Evolutionary conservation across 1,140 invertebrate species (phyloP), one percentile per base, ranked within the genome.

Genomic region (Drosophila oshimai): DNA sequence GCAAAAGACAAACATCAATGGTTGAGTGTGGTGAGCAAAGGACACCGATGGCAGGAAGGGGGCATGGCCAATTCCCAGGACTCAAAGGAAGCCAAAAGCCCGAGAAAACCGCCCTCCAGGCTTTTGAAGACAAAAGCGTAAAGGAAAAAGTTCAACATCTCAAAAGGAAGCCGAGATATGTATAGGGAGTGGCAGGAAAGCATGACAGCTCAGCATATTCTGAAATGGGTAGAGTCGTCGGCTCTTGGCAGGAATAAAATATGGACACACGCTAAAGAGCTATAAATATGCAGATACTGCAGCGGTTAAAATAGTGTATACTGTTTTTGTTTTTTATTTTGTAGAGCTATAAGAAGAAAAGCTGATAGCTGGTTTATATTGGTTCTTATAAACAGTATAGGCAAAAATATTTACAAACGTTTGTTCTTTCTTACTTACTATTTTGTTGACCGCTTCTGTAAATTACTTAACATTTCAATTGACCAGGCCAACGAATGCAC

Each of bases 1-100:
- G 36, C 50, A 76, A 77, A 80, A 78, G 79, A 65, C 64, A 78
- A 83, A 83, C 53, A 65, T 53, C 70, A 51, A 60, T 51, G 49
- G 46, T 39, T 61, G 46, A 4, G 22, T 3, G 34, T 33, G 46
- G 13, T 13, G 17, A 47, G 50, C 18, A 12, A n/a, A 10, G 20
- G 36, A 12, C 18, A 37, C 26, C 44, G 17, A 44, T 44, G 20
- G 6, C 13, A 36, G 15, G 17, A 36, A 24, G 6, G 10, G 37
- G 28, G 7, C 33, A 20, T n/a, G 26, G 42, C 26, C 33, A 64
- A 65, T 64, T 51, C 13, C 54, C 54, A 12, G 54, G 28, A 26
- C 54, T 37, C 61, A 74, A 71, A 61, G 46, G 36, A 29, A 62
- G 29, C 31, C 26, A 22, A 71, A 58, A 78, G 37, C 42, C 28